Conservation (phyloP, 2,888 invertebrate species). For the Tromatobia lineatoria region DNA sequence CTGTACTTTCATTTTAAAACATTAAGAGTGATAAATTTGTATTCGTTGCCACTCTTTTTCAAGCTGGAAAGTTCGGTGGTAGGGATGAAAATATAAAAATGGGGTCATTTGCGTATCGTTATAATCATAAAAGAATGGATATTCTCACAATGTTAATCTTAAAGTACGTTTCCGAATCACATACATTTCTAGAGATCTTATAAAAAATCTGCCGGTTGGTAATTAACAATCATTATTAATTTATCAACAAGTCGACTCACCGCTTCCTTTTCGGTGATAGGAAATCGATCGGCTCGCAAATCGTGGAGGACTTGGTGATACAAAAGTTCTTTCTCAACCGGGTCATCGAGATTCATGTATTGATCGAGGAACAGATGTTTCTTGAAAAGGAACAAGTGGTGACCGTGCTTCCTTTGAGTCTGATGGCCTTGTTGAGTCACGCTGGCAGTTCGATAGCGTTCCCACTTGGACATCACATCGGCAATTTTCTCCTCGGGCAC, state of each 20-base stretch:
- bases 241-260: conserved; percentile 87
- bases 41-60: not conserved
- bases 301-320: conserved; percentile 97
- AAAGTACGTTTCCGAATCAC: too few species aligned
- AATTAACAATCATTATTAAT: not conserved
- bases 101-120: too few species aligned
- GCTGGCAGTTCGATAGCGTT: conserved; percentile 92
- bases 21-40: not conserved
- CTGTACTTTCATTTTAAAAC: too few species aligned
- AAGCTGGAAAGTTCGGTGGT: too few species aligned
- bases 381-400: conserved; percentile 91
- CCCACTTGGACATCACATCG: conserved; percentile 98
- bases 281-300: conserved; percentile 95
- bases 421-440: conserved; percentile 84
- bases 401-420: conserved; percentile 86
- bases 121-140: too few species aligned
- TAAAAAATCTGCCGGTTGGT: not conserved
- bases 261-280: conserved; percentile 97
- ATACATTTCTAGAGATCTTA: too few species aligned
- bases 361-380: conserved; percentile 94
- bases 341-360: conserved; percentile 92
- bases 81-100: not conserved
- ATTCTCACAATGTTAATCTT: too few species aligned
- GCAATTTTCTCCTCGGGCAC: conserved; percentile 95
- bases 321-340: conserved; percentile 96